Base-by-base conservation (phyloP, 2,113 vertebrate genomes). In the Andinoacara biseriatus region DNA sequence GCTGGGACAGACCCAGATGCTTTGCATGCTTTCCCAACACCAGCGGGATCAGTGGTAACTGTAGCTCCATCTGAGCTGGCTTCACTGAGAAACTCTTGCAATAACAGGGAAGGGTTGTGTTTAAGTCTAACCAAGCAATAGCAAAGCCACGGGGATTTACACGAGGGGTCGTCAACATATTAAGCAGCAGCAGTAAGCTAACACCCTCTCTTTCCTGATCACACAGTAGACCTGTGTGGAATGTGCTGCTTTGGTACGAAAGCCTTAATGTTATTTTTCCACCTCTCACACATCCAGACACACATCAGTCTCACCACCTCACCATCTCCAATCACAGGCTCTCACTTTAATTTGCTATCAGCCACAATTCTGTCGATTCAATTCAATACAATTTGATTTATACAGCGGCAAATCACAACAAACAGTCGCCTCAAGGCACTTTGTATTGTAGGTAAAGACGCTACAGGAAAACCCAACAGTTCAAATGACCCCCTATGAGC, bases 81-180 rank as follows among this genome's bases (percentile, higher is more conserved):
- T 89, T 87, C 65, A 78, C 62, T 57, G 74, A 83, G 63, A 86
- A 92, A 92, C 84, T 87, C 83, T 87, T 84, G 74, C 85, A 92
- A 90, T 83, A 90, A 91, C 92, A 93, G 91, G 86, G 89, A 90
- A 88, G 88, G 86, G 84, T 87, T 89, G 87, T 91, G 78, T 87
- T 91, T 82, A 89, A 87, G 89, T 88, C 89, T 74, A 83, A 83
- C 90, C 86, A 85, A 90, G 89, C 85, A 18, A 67, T 78, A 84
- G 79, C 79, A 91, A 92, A 90, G 86, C 88, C 79, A 60, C 7
- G 17, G 78, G 87, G 90, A 90, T 87, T 89, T 88, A 77, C 79
- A 81, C 63, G 31, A 75, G 88, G 72, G 63, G 86, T 87, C 85
- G 76, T 81, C 87, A 89, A 83, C 91, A 86, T 80, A 85, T 89